Conservation (phyloP, 2,113 vertebrate genomes). For the Trogon melanurus region DNA sequence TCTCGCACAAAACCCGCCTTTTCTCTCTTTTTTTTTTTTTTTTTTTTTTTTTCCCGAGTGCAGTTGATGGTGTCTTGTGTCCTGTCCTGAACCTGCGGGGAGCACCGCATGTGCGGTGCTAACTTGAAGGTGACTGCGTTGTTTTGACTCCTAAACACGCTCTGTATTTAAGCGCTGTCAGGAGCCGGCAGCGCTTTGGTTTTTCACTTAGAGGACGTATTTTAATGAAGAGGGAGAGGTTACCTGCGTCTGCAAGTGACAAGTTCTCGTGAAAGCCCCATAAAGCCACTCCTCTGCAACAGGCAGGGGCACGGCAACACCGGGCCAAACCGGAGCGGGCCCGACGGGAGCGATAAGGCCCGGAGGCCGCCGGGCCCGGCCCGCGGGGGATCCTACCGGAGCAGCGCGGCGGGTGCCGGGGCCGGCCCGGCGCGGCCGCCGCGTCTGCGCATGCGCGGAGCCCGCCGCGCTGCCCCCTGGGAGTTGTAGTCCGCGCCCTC, state of each 20-base stretch:
- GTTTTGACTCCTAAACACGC: not conserved
- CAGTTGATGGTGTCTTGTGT: not conserved
- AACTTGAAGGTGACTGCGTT: not conserved
- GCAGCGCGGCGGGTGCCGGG: not conserved
- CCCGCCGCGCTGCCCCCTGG: not conserved
- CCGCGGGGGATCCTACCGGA: no score
- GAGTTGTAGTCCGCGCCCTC: not conserved
- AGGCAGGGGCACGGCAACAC: not conserved
- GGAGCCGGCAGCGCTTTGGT: fast-evolving
- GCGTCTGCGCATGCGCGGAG: not conserved
- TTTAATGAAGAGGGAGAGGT: fast-evolving
- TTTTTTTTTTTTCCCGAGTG: fast-evolving
- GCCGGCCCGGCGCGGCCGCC: not conserved
- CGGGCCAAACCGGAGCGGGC: not conserved
- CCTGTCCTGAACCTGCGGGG: fast-evolving
- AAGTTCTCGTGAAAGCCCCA: not conserved
- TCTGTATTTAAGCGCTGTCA: no score
- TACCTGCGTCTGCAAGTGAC: not conserved
- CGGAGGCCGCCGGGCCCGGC: no score
- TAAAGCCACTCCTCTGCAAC: fast-evolving
- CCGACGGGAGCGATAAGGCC: not conserved
- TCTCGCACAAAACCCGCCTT: not conserved
- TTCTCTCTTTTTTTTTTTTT: no score
- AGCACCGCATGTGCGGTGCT: not conserved
- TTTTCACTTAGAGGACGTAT: no score